These are phyloP conservation scores for Sorex fumeus DNA, from an alignment of 2,113 vertebrate genomes.

Conservation along the genomic window DNA sequence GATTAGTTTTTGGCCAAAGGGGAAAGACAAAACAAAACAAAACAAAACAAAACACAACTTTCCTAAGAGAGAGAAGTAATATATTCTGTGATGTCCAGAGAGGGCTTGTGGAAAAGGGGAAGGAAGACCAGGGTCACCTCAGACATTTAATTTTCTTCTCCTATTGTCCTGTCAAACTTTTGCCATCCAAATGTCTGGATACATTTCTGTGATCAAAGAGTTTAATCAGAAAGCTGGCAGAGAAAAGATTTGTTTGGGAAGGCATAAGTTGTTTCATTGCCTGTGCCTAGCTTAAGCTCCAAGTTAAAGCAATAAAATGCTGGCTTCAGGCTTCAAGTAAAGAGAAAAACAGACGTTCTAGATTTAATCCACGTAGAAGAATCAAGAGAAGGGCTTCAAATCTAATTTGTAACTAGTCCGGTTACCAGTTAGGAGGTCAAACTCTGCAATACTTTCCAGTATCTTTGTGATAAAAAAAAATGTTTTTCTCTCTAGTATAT, in stretches of 20 bases:
- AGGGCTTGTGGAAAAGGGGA: background rate
- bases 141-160: background rate
- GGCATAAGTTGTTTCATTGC: background rate
- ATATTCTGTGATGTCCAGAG: background rate
- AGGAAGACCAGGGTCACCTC: background rate
- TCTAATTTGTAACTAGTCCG: background rate
- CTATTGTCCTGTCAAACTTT: no score
- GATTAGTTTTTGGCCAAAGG: background rate
- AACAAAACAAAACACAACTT: conserved; percentile 9
- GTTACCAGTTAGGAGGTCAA: background rate
- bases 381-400: no score
- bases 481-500: no score
- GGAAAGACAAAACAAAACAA: background rate
- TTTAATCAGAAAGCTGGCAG: background rate
- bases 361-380: background rate
- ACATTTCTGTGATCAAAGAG: conserved; percentile 26
- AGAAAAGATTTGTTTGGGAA: background rate
- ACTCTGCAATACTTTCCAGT: background rate
- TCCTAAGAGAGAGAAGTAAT: conserved; percentile 19
- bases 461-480: background rate
- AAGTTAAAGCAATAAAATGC: background rate
- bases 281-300: background rate
- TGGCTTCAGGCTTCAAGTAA: background rate
- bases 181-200: background rate
- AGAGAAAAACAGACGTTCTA: conserved; percentile 4